A percentile compares a stretch with the other conserved stretches of the same genome.
These are phyloP conservation scores for Gerris buenoi DNA, from an alignment of 1,140 invertebrate species.

Conservation along the genomic window DNA sequence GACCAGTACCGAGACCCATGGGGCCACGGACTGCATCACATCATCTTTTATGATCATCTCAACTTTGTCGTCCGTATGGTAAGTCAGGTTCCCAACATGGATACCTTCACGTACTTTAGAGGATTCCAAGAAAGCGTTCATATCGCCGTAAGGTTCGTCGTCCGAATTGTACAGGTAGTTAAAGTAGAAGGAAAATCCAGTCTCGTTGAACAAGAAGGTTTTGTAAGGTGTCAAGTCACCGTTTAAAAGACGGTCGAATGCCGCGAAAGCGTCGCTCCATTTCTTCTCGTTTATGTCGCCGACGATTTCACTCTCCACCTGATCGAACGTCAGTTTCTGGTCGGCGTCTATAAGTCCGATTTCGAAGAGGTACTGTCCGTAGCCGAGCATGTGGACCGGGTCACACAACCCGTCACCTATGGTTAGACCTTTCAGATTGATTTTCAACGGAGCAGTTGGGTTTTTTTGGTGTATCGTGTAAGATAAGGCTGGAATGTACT, in stretches of 20 bases:
- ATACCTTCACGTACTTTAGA: slow-evolving; percentile 47
- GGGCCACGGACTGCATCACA: slow-evolving; percentile 66
- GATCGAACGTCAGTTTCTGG: slow-evolving; percentile 11
- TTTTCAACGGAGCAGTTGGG: slow-evolving; percentile 41
- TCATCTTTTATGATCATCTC: slow-evolving; percentile 54
- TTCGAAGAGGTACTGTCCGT: slow-evolving; percentile 67
- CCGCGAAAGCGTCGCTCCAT: not conserved
- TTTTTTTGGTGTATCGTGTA: slow-evolving; percentile 37
- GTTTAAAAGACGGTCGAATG: not conserved
- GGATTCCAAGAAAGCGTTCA: slow-evolving; percentile 31
- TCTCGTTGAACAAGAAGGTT: slow-evolving; percentile 11
- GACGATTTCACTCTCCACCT: slow-evolving; percentile 11
- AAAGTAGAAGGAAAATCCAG: slow-evolving; percentile 11
- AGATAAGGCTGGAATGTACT: slow-evolving; percentile 34
- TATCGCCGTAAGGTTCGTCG: slow-evolving; percentile 5
- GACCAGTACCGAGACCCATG: slow-evolving; percentile 51
- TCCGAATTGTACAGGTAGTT: slow-evolving; percentile 6
- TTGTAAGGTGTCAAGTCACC: no score
- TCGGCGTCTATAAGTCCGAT: slow-evolving; percentile 36
- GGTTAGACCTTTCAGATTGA: slow-evolving; percentile 51
- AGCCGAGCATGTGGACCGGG: slow-evolving; percentile 55
- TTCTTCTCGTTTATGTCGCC: not conserved
- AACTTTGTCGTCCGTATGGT: slow-evolving; percentile 36
- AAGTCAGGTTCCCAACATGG: slow-evolving; percentile 61
- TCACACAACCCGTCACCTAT: slow-evolving; percentile 77